Evolutionary conservation across 2,113 vertebrate genomes (phyloP).

Genomic region (Dermatemys mawii): DNA sequence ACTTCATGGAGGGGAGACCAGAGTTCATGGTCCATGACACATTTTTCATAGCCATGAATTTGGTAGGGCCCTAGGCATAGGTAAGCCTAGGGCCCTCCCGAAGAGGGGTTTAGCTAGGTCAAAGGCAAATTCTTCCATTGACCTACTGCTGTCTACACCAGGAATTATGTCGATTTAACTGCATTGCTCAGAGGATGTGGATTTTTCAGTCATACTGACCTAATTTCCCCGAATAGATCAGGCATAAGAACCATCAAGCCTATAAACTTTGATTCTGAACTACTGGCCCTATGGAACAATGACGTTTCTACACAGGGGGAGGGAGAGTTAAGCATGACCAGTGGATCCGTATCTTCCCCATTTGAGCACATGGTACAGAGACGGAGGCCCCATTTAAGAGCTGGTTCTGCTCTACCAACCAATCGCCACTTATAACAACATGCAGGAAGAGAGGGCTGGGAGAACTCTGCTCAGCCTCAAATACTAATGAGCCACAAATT

Average conservation of each 20-base stretch:
- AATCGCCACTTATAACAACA: neutral
- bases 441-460: neutral
- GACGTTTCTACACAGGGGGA: neutral
- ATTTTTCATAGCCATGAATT: no score
- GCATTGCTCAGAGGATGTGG: no score
- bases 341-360: neutral
- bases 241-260: neutral
- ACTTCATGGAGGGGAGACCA: no score
- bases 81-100: no score
- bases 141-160: neutral
- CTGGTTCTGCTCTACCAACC: neutral
- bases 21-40: no score
- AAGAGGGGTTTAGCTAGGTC: no score
- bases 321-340: neutral
- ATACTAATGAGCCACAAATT: neutral
- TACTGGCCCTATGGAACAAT: neutral
- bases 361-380: neutral
- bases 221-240: no score
- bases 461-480: neutral
- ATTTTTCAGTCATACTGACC: no score
- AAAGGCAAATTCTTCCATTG: neutral
- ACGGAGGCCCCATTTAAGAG: neutral
- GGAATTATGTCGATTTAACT: neutral
- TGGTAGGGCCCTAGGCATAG: no score
- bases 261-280: neutral